Evolutionary conservation across 2,888 invertebrate genomes (phyloP).

Genomic region (Agrochola lychnidis): DNA sequence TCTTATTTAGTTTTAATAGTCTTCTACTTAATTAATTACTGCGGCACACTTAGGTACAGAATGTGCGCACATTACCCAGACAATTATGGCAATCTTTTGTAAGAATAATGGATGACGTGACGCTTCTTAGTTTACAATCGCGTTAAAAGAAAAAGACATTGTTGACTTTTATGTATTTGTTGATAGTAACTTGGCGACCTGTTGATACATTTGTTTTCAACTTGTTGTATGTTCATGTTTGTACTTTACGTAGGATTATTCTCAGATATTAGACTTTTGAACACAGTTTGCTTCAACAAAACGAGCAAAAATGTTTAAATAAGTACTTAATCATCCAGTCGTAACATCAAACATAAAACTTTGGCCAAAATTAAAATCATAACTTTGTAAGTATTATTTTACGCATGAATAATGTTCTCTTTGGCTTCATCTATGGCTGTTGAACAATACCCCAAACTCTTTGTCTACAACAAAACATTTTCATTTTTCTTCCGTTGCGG

Average conservation of each 20-base stretch:
- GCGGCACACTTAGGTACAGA: constrained; percentile 25
- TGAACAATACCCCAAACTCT: constrained; percentile 66
- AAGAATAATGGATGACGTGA: constrained; percentile 39
- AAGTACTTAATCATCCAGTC: constrained; percentile 8
- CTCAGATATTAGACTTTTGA: neutral
- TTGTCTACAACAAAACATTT: constrained; percentile 72
- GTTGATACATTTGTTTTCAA: constrained; percentile 27
- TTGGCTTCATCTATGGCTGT: constrained; percentile 14
- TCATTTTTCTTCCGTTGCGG: constrained; percentile 69
- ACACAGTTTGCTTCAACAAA: neutral
- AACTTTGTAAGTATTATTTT: constrained; percentile 22
- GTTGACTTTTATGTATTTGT: constrained; percentile 27
- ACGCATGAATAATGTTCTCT: constrained; percentile 35
- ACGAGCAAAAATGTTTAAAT: neutral
- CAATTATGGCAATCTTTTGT: constrained; percentile 37
- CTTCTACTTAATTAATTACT: constrained; percentile 48
- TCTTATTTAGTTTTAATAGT: constrained; percentile 27
- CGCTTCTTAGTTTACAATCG: constrained; percentile 14
- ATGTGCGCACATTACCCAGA: constrained; percentile 26
- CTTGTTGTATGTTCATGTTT: neutral
- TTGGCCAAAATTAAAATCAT: constrained; percentile 26
- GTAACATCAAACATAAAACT: constrained; percentile 25
- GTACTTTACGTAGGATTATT: neutral
- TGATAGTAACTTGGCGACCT: constrained; percentile 1
- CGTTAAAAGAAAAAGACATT: constrained; percentile 26